These are phyloP conservation scores for Cavia porcellus DNA, from an alignment of 2,113 vertebrate species.

Conservation along the genomic window DNA sequence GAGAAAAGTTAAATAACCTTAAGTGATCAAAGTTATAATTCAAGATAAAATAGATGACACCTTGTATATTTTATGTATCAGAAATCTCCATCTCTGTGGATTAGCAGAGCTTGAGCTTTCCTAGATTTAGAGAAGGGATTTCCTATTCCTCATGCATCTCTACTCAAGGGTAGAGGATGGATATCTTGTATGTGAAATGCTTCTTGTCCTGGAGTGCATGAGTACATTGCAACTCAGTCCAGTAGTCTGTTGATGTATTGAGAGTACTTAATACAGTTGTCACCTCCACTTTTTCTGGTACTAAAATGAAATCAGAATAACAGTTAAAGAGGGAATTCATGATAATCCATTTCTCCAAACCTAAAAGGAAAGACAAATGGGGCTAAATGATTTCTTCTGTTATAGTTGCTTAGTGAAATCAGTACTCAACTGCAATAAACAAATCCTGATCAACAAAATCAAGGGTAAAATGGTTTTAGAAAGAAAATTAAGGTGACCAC, in stretches of 20 bases:
- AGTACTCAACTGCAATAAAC: neutral
- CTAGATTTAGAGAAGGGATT: neutral
- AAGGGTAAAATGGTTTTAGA: neutral
- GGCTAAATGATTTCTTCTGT: neutral
- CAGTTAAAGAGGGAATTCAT: neutral
- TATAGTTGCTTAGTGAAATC: neutral
- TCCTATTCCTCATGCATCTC: neutral
- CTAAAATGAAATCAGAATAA: constrained; percentile 21
- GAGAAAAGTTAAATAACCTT: neutral
- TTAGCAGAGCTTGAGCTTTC: neutral
- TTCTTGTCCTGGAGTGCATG: neutral
- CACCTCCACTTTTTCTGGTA: neutral
- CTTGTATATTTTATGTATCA: neutral
- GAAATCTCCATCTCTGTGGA: neutral
- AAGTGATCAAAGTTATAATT: neutral
- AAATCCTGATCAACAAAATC: neutral
- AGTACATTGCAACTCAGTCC: neutral
- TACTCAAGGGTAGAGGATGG: neutral
- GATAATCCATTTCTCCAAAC: neutral
- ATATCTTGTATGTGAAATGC: neutral
- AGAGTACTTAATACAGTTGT: neutral
- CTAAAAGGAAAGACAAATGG: neutral
- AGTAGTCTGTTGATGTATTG: neutral
- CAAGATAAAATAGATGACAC: neutral
- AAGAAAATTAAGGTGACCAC: neutral